Conservation (phyloP, 2,888 invertebrate genomes). For the Drosophila niveifrons region DNA sequence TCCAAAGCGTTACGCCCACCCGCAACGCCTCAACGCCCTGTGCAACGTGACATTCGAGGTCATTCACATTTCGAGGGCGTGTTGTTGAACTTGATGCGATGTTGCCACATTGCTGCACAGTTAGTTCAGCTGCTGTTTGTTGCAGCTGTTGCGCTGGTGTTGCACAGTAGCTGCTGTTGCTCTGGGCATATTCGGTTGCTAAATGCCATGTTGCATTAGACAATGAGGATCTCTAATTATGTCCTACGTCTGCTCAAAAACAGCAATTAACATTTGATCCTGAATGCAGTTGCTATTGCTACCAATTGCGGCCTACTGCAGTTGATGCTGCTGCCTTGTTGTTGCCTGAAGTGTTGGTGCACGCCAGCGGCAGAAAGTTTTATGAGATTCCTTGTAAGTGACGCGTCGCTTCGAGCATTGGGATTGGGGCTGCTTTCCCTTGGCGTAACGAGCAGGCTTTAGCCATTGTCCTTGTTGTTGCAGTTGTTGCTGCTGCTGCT, state of each 20-base stretch:
- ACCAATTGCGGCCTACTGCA: constrained; percentile 2
- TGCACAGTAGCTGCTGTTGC: constrained; percentile 11
- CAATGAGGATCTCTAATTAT: constrained; percentile 77
- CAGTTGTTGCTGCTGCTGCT: constrained; percentile 45
- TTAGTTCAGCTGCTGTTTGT: constrained; percentile 15
- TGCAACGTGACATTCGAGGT: constrained; percentile 83
- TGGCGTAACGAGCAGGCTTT: constrained; percentile 48
- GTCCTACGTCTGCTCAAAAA: constrained; percentile 63
- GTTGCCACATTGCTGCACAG: constrained; percentile 30
- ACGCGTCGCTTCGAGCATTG: constrained; percentile 41
- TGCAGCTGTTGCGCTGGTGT: constrained; percentile 2
- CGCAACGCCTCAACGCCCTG: constrained; percentile 36
- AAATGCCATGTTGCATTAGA: constrained; percentile 79
- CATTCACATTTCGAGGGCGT: constrained; percentile 84
- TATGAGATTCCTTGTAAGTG: constrained; percentile 73
- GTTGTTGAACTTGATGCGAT: constrained; percentile 83
- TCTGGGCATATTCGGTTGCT: constrained; percentile 64
- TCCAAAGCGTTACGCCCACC: background rate
- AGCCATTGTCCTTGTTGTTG: constrained; percentile 57
- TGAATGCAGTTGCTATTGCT: constrained; percentile 19
- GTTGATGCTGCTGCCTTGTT: constrained; percentile 12
- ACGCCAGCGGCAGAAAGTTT: constrained; percentile 75
- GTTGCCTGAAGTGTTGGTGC: constrained; percentile 72
- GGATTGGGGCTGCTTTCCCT: constrained; percentile 2
- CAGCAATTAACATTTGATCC: constrained; percentile 80